These are phyloP conservation scores for Rhaphigaster nebulosa DNA, from an alignment of 2,888 invertebrate genomes.

Conservation along the genomic window DNA sequence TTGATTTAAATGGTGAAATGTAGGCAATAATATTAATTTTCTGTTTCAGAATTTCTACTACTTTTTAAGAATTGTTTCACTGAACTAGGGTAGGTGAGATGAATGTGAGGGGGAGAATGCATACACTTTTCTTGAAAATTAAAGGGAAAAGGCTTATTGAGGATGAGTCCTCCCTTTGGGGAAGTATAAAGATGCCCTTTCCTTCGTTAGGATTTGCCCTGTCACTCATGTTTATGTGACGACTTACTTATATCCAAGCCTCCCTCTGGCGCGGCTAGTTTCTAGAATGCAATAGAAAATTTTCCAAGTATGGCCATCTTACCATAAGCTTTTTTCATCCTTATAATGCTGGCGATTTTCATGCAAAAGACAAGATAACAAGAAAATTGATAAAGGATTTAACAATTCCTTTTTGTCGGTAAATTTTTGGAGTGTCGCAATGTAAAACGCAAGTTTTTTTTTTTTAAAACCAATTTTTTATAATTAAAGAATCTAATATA, in stretches of 20 bases:
- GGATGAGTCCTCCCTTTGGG: not conserved
- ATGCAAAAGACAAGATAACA: too few relatives aligned
- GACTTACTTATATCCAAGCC: not conserved
- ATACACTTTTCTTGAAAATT: not conserved
- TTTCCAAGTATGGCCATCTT: not conserved
- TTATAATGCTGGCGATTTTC: too few relatives aligned
- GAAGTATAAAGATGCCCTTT: not conserved
- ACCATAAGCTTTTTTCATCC: too few relatives aligned
- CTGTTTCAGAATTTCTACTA: not conserved
- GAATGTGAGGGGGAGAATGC: not conserved
- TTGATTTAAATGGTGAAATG: too few relatives aligned
- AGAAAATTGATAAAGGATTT: too few relatives aligned
- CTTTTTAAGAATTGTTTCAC: not conserved
- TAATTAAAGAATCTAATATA: too few relatives aligned
- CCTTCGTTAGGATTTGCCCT: slow-evolving; percentile 22
- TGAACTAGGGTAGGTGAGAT: not conserved
- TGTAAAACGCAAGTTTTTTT: too few relatives aligned
- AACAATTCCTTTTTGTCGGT: too few relatives aligned
- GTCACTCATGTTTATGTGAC: slow-evolving; percentile 24
- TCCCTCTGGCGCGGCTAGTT: not conserved
- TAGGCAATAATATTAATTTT: too few relatives aligned
- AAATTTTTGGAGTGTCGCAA: too few relatives aligned
- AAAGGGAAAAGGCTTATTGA: slow-evolving; percentile 3
- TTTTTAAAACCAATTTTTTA: too few relatives aligned
- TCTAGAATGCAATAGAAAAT: not conserved